Evolutionary conservation across 2,113 vertebrate genomes (phyloP).

Genomic region (Cephalopterus ornatus): DNA sequence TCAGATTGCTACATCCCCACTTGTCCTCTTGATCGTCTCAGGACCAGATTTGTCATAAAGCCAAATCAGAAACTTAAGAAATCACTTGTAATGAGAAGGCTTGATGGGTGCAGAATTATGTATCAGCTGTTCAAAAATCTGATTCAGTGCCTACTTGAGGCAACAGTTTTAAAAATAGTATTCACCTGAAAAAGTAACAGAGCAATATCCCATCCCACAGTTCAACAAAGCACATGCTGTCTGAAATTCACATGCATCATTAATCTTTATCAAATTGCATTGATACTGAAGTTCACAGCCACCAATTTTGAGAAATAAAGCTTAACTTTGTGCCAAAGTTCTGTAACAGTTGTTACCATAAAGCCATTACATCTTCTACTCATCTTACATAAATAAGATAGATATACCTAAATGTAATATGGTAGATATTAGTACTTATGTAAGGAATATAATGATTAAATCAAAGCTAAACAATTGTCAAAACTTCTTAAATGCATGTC

Average conservation of each 20-base stretch:
- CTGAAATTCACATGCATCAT: background rate
- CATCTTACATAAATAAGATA: background rate
- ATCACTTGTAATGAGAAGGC: background rate
- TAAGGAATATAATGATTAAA: slow-evolving; percentile 40
- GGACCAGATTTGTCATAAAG: background rate
- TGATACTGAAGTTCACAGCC: background rate
- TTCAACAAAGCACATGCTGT: background rate
- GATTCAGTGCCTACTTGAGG: background rate
- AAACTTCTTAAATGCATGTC: background rate
- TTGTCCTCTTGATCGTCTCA: background rate
- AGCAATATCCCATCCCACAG: background rate
- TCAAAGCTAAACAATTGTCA: slow-evolving; percentile 40
- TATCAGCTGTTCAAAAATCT: background rate
- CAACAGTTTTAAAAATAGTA: background rate
- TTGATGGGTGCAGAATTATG: background rate
- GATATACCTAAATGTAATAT: background rate
- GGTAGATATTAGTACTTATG: slow-evolving; percentile 37
- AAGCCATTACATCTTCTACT: background rate
- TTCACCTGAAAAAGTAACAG: background rate
- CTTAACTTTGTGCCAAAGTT: background rate
- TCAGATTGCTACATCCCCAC: background rate
- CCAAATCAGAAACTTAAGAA: background rate
- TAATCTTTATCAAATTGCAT: background rate
- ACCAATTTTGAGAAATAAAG: background rate
- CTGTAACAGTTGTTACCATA: background rate